Conservation (phyloP, 2,113 vertebrate species). For the Istiophorus platypterus region DNA sequence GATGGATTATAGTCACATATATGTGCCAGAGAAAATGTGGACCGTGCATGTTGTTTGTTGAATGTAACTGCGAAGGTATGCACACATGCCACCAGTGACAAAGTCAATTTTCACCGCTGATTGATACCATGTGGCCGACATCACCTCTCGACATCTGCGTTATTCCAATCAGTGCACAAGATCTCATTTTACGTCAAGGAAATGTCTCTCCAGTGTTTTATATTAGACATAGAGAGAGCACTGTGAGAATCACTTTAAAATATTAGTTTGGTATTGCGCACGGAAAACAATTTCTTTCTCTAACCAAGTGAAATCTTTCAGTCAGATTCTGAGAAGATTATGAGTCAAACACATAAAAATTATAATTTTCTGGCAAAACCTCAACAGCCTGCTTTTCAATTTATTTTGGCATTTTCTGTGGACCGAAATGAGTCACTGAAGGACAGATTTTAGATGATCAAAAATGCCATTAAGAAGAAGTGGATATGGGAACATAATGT, state of each 20-base stretch:
- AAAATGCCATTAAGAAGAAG: slow-evolving; percentile 38
- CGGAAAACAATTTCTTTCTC: slow-evolving; percentile 1
- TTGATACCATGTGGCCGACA: slow-evolving; percentile 9
- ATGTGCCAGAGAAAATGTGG: slow-evolving; percentile 13
- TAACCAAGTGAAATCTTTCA: slow-evolving; percentile 3
- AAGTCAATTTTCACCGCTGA: slow-evolving; percentile 34
- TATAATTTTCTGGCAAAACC: slow-evolving; percentile 19
- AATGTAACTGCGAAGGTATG: neutral
- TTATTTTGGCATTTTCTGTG: slow-evolving; percentile 53
- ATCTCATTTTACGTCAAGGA: neutral
- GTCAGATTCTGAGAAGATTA: slow-evolving; percentile 4
- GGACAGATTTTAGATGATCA: slow-evolving; percentile 45
- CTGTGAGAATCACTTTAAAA: neutral
- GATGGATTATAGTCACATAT: slow-evolving; percentile 15
- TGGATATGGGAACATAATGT: slow-evolving; percentile 38
- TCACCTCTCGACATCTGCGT: slow-evolving; percentile 29
- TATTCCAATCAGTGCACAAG: neutral
- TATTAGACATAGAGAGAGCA: neutral
- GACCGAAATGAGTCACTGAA: slow-evolving; percentile 31
- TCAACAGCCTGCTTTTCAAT: slow-evolving; percentile 28
- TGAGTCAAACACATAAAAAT: slow-evolving; percentile 17
- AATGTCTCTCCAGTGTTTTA: neutral
- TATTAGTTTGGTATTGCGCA: neutral
- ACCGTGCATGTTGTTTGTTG: slow-evolving; percentile 17
- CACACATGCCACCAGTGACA: slow-evolving; percentile 13